Base-by-base conservation (phyloP, 2,113 vertebrate species). In the Megaptera novaeangliae region DNA sequence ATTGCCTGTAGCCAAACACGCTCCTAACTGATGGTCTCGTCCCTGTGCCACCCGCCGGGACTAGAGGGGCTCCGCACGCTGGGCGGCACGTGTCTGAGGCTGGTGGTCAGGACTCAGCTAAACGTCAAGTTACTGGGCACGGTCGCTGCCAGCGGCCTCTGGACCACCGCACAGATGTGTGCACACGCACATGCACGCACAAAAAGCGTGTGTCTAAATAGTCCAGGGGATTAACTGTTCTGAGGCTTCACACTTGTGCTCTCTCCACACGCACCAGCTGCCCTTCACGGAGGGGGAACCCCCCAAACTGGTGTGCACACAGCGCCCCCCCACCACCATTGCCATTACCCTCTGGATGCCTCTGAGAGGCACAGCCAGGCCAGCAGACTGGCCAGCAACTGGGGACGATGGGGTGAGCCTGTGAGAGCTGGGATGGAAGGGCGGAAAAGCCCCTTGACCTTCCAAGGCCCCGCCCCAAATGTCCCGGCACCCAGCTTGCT, bases 91-190 rank as follows among this genome's bases (percentile, higher is more conserved):
- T 0, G 1, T 11, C 72, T 1, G 15, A 17, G 44, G 72, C 59
- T 71, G 36, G 44, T 0, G 27, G 46, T 27, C 1, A 8, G 36
- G 34, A 59, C 6, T 52, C 52, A 52, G 34, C 25, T 17, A 41
- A 59, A 59, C 0, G 0, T 25, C n/a, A 34, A 17, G 18, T 34
- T 15, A 39, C 25, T n/a, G 0, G 4, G 36, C 15, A 34, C 0
- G 0, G 5, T n/a, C 55, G 46, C 23, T 2, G 0, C 29, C 0
- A 1, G 17, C 2, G 7, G 89, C 66, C 78, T 25, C 46, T 9
- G 31, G 55, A 29, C 41, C 12, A 10, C n/a, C 25, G 14, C 74
- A 8, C 4, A 23, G 1, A 15, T 0, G 0, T 14, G 6, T 1
- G 5, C 2, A 8, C 55, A 36, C 36, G 3, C 13, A n/a, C 2